Base-by-base conservation (phyloP, 2,797 vertebrate species). In the Orientallactaga sibirica region DNA sequence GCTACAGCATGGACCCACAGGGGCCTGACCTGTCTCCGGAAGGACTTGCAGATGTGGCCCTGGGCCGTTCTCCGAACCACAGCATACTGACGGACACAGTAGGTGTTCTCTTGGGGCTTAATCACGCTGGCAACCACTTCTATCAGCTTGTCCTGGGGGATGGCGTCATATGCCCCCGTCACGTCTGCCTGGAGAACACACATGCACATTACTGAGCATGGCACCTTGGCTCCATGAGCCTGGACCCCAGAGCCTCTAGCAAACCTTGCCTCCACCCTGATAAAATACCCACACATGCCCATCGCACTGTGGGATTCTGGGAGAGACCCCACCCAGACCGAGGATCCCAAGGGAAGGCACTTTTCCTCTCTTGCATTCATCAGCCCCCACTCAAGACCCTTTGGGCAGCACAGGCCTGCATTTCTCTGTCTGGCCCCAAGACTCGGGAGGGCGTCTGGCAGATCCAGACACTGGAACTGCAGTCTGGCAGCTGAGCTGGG, bases 131-230 rank as follows among this genome's bases (percentile, higher is more conserved):
- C 96, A 9, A 99, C 94, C 92, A 99, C 99, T 96, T 99, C 98
- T 9, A 98, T 86, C 3, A 99, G 98, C 97, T 99, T 99, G 20
- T 98, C 94, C 94, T 99, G 99, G 58, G 99, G 99, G 48, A 99
- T 98, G 94, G 98, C 98, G 41, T 99, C 99, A 12, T 98, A 99
- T 7, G 99, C 99, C 29, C 99, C 98, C 12, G 98, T 98, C 62
- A 99, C 98, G 84, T 99, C 99, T 93, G 99, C 98, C 99, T 99
- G 90, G 16, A 1, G 41, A 25, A 71, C n/a, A 48, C 55, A 89
- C 0, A 10, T 3, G 10, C 66, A 2, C 20, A 24, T 33, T 16
- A 4, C 58, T 43, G 37, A 67, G 58, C 9, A 3, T 20, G 68
- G 41, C 14, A 1, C 67, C 66, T n/a, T 52, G 16, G 43, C 5